These are phyloP conservation scores for Leptinotarsa rubiginosa DNA, from an alignment of 2,888 invertebrate genomes.

Conservation along the genomic window DNA sequence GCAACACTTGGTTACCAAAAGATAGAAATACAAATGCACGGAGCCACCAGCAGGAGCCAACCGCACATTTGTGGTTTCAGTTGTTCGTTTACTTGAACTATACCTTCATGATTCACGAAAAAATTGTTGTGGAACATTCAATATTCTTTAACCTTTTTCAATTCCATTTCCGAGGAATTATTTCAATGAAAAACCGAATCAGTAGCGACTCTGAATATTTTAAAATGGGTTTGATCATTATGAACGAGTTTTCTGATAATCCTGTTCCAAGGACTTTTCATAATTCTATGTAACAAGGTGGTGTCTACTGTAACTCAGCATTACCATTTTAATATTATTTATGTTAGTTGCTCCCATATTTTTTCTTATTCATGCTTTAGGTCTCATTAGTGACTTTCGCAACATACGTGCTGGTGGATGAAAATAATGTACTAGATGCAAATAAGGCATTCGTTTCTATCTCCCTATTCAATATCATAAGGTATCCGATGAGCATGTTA, in stretches of 20 bases:
- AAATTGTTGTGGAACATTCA: too few relatives aligned
- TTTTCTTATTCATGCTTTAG: slow-evolving; percentile 67
- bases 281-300: slow-evolving; percentile 11
- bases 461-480: slow-evolving; percentile 96
- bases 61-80: too few relatives aligned
- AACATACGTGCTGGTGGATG: slow-evolving; percentile 87
- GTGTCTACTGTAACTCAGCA: slow-evolving; percentile 28
- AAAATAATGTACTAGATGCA: slow-evolving; percentile 86
- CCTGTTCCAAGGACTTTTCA: background rate
- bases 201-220: too few relatives aligned
- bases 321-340: slow-evolving; percentile 14
- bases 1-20: too few relatives aligned
- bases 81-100: too few relatives aligned
- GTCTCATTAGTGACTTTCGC: slow-evolving; percentile 90
- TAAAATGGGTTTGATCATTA: too few relatives aligned
- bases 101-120: too few relatives aligned
- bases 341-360: slow-evolving; percentile 31
- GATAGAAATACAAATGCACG: too few relatives aligned
- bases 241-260: slow-evolving; percentile 1
- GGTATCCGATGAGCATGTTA: slow-evolving; percentile 95
- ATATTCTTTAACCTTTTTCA: too few relatives aligned
- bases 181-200: too few relatives aligned
- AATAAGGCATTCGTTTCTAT: slow-evolving; percentile 95
- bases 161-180: too few relatives aligned
- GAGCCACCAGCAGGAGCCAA: too few relatives aligned